These are phyloP conservation scores for Anagrus nilaparvatae DNA, from an alignment of 1,140 invertebrate genomes.

Conservation along the genomic window DNA sequence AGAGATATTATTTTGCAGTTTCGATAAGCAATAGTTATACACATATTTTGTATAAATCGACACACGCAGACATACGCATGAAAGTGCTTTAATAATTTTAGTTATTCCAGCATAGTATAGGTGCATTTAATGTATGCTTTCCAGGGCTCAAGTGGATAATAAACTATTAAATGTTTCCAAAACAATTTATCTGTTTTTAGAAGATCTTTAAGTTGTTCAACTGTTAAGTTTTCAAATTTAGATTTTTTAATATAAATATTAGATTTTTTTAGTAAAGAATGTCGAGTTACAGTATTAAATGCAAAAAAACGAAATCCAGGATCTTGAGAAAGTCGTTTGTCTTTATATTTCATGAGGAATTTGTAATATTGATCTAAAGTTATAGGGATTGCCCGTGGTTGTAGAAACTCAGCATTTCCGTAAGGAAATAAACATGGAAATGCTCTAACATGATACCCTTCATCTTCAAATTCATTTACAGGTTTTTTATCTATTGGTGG, in stretches of 20 bases:
- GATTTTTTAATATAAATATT: not conserved
- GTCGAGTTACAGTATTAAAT: not conserved
- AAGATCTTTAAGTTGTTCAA: not conserved
- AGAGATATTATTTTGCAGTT: no score
- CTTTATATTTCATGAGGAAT: not conserved
- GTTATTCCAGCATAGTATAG: no score
- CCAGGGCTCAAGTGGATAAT: no score
- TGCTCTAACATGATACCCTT: not conserved
- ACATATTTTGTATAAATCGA: no score
- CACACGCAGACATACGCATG: no score
- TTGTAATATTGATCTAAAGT: constrained; percentile 1
- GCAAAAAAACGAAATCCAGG: not conserved
- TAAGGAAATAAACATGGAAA: not conserved
- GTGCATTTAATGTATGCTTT: no score
- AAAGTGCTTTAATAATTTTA: no score
- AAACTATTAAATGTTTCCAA: no score
- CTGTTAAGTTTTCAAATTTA: not conserved
- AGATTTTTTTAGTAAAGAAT: not conserved
- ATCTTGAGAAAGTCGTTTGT: not conserved
- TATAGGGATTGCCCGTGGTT: not conserved
- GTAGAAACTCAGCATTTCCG: not conserved
- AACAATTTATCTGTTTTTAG: no score
- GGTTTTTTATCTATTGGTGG: not conserved
- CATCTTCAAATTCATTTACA: not conserved
- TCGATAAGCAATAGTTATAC: no score